phyloP scores from a whole-genome alignment of 2,888 invertebrate species.

The Thecophora atra region DNA sequence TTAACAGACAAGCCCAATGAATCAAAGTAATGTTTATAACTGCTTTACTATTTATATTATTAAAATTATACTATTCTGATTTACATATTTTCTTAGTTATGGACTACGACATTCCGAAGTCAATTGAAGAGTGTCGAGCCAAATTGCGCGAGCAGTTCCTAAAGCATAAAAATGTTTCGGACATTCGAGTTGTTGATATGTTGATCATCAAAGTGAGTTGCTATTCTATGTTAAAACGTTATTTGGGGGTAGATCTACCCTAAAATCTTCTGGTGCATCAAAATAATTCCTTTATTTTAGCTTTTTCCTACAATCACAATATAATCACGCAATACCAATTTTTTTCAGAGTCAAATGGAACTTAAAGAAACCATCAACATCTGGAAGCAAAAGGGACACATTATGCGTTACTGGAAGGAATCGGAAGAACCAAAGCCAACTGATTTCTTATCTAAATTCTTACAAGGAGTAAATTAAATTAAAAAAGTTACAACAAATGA shows the following conservation, averaged over 20 bases:
- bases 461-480: constrained; percentile 59
- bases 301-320: too few species aligned
- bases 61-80: not conserved
- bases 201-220: constrained; percentile 86
- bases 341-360: constrained; percentile 90
- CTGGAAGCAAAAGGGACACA: constrained; percentile 90
- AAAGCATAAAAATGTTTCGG: constrained; percentile 80
- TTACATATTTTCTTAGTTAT: constrained; percentile 71
- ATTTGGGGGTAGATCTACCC: too few species aligned
- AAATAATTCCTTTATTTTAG: too few species aligned
- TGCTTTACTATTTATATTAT: not conserved
- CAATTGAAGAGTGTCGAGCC: constrained; percentile 72
- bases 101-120: constrained; percentile 85
- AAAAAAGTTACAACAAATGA: too few species aligned
- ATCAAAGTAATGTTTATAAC: not conserved
- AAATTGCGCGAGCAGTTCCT: constrained; percentile 83
- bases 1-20: constrained; percentile 19
- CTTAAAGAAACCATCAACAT: constrained; percentile 83
- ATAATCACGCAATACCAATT: too few species aligned
- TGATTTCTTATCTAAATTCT: constrained; percentile 92
- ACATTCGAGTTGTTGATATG: constrained; percentile 90
- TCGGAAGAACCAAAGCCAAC: constrained; percentile 84
- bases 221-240: too few species aligned
- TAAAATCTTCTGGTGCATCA: too few species aligned
- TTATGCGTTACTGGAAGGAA: constrained; percentile 90